These are phyloP conservation scores for Scaptomyza reducta DNA, from an alignment of 2,888 invertebrate species.

Conservation along the genomic window DNA sequence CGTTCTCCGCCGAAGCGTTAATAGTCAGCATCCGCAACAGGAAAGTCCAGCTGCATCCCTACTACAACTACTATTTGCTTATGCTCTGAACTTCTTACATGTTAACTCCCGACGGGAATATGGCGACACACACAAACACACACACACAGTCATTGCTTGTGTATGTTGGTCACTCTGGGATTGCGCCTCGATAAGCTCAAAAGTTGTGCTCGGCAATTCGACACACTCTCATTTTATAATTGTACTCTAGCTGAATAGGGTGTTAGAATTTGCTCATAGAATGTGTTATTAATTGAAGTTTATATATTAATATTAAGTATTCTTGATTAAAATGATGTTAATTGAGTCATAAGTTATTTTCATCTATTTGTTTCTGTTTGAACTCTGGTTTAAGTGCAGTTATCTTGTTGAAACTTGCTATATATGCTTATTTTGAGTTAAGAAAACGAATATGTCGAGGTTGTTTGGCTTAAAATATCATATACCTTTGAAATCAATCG, in stretches of 20 bases:
- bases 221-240: conserved; percentile 8
- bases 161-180: conserved; percentile 7
- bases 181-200: conserved; percentile 65
- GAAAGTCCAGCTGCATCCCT: neutral
- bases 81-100: conserved; percentile 75
- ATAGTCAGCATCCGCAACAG: conserved; percentile 45
- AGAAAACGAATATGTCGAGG: neutral
- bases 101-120: conserved; percentile 67
- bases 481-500: neutral
- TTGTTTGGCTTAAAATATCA: neutral
- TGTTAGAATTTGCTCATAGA: neutral
- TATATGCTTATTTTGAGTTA: neutral
- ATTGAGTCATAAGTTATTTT: neutral
- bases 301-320: neutral
- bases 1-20: conserved; percentile 48
- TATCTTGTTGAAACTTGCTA: neutral
- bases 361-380: neutral
- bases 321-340: neutral
- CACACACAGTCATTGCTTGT: neutral
- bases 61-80: conserved; percentile 55
- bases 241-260: neutral
- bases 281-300: neutral
- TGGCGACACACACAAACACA: conserved; percentile 33
- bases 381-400: neutral
- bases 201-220: conserved; percentile 55